Conservation (phyloP, 2,113 vertebrate genomes). For the Oostethus manadensis region DNA sequence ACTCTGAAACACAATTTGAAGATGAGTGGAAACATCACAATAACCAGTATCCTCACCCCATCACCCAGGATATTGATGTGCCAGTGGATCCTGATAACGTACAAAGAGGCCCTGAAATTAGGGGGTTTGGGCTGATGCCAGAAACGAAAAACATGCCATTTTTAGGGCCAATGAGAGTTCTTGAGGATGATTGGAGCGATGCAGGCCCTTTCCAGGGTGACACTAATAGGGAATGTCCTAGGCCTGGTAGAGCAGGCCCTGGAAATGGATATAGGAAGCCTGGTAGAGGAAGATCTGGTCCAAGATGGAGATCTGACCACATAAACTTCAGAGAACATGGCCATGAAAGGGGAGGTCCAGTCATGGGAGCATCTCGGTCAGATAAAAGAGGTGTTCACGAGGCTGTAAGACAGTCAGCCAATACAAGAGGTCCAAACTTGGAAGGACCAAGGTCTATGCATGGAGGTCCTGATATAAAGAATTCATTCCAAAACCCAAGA, state of each 20-base stretch:
- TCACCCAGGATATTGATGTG: conserved; percentile 9
- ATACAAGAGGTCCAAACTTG: conserved; percentile 26
- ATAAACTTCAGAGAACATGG: conserved; percentile 15
- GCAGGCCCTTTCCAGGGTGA: conserved; percentile 18
- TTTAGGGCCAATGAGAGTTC: conserved; percentile 12
- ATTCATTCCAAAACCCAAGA: conserved; percentile 25
- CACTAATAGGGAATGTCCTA: conserved; percentile 12
- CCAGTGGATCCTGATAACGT: conserved; percentile 13
- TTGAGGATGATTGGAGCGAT: conserved; percentile 28
- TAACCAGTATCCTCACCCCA: conserved; percentile 2
- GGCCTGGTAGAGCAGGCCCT: conserved; percentile 14
- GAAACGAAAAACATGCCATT: conserved; percentile 22
- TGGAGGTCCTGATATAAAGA: conserved; percentile 9
- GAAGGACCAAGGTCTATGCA: conserved; percentile 9
- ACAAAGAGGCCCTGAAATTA: conserved; percentile 20
- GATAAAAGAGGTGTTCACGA: conserved; percentile 18
- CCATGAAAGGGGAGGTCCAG: conserved; percentile 16
- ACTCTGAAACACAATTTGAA: conserved; percentile 13
- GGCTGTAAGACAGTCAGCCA: conserved; percentile 13
- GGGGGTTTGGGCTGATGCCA: background rate
- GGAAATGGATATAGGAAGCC: conserved; percentile 33
- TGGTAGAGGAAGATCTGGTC: conserved; percentile 8
- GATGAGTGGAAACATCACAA: conserved; percentile 24
- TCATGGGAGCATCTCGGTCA: conserved; percentile 17
- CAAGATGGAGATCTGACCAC: conserved; percentile 6